phyloP scores from a whole-genome alignment of 2,888 invertebrate genomes.

The Pristionchus japonicus region DNA sequence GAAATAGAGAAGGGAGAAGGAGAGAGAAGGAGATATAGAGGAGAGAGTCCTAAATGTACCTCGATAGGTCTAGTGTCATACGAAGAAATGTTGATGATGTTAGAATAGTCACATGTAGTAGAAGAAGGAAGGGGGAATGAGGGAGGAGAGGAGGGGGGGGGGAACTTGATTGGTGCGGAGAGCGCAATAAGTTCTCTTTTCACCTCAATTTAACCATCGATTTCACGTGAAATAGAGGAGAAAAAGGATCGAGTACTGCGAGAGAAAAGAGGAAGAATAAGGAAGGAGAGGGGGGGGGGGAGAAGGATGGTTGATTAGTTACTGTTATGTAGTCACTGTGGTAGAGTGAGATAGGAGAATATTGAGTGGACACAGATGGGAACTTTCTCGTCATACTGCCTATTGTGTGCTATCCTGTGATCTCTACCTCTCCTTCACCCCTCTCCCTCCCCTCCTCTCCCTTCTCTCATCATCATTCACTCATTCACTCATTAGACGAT shows the following conservation, averaged over 20 bases:
- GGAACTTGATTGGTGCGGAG: neutral
- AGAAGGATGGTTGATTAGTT: neutral
- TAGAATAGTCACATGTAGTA: neutral
- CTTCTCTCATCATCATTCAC: neutral
- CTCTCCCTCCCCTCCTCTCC: no score
- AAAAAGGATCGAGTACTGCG: neutral
- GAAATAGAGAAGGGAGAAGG: neutral
- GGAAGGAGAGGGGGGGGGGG: neutral
- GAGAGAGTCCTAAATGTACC: neutral
- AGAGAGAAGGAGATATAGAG: neutral
- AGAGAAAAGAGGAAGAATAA: neutral
- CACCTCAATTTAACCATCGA: neutral
- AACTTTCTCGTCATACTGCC: neutral
- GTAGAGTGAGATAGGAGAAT: neutral
- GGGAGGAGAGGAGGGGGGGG: neutral
- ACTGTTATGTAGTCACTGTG: neutral
- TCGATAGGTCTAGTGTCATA: neutral
- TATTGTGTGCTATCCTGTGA: neutral
- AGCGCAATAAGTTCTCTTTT: neutral
- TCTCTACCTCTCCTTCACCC: neutral
- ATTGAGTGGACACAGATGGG: neutral
- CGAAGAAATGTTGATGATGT: neutral
- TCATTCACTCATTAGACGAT: no score
- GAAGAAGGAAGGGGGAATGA: neutral
- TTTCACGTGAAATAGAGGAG: neutral